Conservation (phyloP, 2,888 invertebrate genomes). For the Malthinus flaveolus region DNA sequence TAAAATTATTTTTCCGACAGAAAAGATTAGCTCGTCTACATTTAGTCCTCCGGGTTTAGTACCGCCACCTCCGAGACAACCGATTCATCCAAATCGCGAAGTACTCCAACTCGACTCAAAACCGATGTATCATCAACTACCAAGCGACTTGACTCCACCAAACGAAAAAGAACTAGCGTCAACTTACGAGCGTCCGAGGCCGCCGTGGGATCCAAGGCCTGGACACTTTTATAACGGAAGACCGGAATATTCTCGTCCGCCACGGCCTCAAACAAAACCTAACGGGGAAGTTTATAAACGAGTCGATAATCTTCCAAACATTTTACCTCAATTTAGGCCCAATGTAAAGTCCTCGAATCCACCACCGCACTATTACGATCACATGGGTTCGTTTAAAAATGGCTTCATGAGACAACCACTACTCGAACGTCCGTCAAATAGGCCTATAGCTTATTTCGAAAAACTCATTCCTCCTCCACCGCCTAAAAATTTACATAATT, state of each 20-base stretch:
- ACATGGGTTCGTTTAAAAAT: conserved; percentile 34
- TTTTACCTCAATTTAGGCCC: conserved; percentile 72
- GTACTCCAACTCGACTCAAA: conserved; percentile 51
- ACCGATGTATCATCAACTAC: conserved; percentile 54
- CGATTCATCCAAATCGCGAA: conserved; percentile 40
- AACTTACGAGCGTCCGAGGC: conserved; percentile 48
- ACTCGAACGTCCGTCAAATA: conserved; percentile 52
- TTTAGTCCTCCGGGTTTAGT: conserved; percentile 24
- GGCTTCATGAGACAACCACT: conserved; percentile 50
- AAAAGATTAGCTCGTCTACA: conserved; percentile 32
- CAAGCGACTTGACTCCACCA: conserved; percentile 56
- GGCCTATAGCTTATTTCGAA: conserved; percentile 53
- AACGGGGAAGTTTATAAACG: conserved; percentile 50
- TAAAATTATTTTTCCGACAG: conserved; percentile 51
- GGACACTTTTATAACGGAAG: conserved; percentile 54
- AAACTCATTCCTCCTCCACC: conserved; percentile 53
- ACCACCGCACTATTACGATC: conserved; percentile 29
- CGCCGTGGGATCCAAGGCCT: conserved; percentile 56
- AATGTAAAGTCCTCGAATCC: conserved; percentile 63
- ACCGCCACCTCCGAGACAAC: conserved; percentile 33
- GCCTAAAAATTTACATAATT: conserved; percentile 51
- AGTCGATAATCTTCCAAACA: conserved; percentile 62
- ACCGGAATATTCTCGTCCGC: conserved; percentile 53
- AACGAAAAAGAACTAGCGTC: conserved; percentile 45
- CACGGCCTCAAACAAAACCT: conserved; percentile 44